Evolutionary conservation across 1,140 invertebrate genomes (phyloP).

Genomic region (Sinonovacula constricta): DNA sequence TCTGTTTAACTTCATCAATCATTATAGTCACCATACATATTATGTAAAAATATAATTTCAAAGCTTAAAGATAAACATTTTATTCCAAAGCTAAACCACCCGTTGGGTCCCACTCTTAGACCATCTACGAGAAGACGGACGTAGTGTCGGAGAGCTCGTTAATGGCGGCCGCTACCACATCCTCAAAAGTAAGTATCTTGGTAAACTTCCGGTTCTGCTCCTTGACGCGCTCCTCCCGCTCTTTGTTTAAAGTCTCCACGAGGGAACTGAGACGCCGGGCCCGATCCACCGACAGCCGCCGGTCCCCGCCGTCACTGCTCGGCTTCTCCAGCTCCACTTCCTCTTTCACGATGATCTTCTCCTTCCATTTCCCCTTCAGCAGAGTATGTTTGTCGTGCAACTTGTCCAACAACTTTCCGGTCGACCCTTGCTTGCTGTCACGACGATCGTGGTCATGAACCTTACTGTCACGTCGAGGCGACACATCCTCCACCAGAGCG

Average conservation of each 20-base stretch:
- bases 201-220: conserved; percentile 32
- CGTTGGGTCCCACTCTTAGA: too few species aligned
- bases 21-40: too few species aligned
- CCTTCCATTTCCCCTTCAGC: background rate
- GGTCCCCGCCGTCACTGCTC: background rate
- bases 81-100: too few species aligned
- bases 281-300: background rate
- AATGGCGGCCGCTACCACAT: conserved; percentile 19
- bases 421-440: background rate
- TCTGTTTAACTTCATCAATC: too few species aligned
- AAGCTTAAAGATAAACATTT: too few species aligned
- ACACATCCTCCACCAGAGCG: background rate
- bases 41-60: too few species aligned
- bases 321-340: background rate
- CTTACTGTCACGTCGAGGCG: background rate
- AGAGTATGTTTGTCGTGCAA: background rate
- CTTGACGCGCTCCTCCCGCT: conserved; percentile 15
- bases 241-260: conserved; percentile 19
- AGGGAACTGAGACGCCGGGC: conserved; percentile 6
- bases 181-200: conserved; percentile 11
- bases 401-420: background rate
- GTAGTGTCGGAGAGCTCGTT: background rate
- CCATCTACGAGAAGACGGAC: conserved; percentile 4
- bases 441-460: background rate
- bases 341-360: conserved; percentile 30